A percentile compares a stretch with the other conserved stretches of the same genome.
Conservation (phyloP, 2,113 vertebrate genomes). For the Semnopithecus entellus region DNA sequence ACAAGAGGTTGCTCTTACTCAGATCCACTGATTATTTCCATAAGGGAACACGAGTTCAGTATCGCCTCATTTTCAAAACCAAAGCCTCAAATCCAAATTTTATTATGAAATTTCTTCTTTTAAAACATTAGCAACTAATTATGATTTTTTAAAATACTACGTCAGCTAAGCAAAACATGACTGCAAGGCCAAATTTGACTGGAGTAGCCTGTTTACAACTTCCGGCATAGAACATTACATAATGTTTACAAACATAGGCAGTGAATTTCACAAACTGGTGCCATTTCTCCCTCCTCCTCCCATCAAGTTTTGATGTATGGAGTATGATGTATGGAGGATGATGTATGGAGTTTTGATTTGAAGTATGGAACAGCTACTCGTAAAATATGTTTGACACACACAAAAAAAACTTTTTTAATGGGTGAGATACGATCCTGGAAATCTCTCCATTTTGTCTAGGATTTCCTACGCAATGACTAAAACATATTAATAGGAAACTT, state of each 20-base stretch:
- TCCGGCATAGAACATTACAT: background rate
- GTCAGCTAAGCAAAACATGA: background rate
- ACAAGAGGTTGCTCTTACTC: background rate
- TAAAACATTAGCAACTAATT: background rate
- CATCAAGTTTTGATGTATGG: background rate
- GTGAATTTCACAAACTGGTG: background rate
- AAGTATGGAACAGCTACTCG: background rate
- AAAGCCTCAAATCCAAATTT: background rate
- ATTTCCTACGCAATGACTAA: background rate
- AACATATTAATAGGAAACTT: background rate
- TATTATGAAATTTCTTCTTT: slow-evolving; percentile 8
- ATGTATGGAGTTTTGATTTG: background rate
- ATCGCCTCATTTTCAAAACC: background rate
- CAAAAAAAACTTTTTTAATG: background rate
- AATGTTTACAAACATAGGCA: background rate
- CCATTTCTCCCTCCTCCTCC: background rate
- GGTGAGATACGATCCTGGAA: background rate
- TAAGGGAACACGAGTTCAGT: background rate
- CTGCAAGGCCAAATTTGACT: background rate
- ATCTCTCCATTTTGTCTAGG: background rate
- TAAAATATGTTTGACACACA: background rate
- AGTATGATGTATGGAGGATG: too few relatives aligned
- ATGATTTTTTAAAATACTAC: background rate
- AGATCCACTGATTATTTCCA: background rate
- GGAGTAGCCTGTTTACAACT: background rate